phyloP scores from a whole-genome alignment of 2,113 vertebrate genomes.

The Caracal caracal region DNA sequence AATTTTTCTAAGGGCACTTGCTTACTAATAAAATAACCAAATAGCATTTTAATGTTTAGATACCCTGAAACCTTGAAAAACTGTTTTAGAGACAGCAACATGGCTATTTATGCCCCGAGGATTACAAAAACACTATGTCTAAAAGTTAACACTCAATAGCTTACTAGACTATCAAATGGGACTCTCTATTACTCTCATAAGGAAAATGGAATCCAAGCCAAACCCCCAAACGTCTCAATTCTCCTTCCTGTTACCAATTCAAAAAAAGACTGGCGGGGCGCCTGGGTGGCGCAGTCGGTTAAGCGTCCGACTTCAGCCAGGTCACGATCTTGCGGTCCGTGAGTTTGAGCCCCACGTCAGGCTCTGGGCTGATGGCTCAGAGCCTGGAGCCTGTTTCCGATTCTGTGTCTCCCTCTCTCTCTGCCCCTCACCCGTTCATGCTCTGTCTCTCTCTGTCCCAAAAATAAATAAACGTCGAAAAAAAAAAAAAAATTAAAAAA shows the following conservation, averaged over 20 bases:
- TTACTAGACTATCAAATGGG: conserved; percentile 1
- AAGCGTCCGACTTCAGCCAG: too few species aligned
- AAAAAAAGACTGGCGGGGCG: neutral
- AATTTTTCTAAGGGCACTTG: neutral
- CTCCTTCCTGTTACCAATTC: neutral
- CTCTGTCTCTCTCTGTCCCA: too few species aligned
- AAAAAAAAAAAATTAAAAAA: too few species aligned
- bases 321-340: too few species aligned
- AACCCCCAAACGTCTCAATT: conserved; percentile 37
- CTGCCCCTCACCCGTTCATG: too few species aligned
- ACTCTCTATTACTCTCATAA: neutral
- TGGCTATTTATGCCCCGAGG: neutral
- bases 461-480: too few species aligned
- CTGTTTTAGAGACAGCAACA: conserved; percentile 18
- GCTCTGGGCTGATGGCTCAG: too few species aligned
- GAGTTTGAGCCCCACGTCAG: too few species aligned
- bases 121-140: neutral
- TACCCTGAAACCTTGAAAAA: conserved; percentile 7
- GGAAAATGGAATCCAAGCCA: neutral
- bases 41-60: conserved; percentile 62
- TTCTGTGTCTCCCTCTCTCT: too few species aligned
- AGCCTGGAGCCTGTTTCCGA: too few species aligned
- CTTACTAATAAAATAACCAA: conserved; percentile 54
- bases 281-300: too few species aligned
- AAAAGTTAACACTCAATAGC: neutral